Conservation (phyloP, 92 coral and sea anemone genomes). For the Phenganax marumi region DNA sequence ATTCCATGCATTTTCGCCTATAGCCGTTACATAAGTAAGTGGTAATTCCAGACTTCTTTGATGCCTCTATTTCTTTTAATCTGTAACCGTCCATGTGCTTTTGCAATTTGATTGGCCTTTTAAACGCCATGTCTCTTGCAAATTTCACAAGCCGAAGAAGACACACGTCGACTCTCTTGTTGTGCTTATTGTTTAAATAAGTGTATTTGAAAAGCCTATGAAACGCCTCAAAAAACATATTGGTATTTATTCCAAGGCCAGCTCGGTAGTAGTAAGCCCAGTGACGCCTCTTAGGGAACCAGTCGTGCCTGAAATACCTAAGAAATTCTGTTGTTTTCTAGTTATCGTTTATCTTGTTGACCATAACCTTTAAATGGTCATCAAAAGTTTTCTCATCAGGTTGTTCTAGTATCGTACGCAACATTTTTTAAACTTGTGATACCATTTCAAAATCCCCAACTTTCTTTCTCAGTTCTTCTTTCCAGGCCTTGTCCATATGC, state of each 20-base stretch:
- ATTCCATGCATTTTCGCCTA: slow-evolving; percentile 12
- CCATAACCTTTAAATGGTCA: slow-evolving; percentile 16
- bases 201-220: slow-evolving; percentile 37
- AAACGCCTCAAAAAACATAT: slow-evolving; percentile 59
- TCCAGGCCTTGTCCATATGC: slow-evolving; percentile 68
- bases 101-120: slow-evolving; percentile 45
- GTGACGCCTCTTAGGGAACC: slow-evolving; percentile 44
- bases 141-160: slow-evolving; percentile 43
- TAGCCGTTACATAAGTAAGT: not conserved
- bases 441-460: slow-evolving; percentile 15
- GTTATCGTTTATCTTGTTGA: slow-evolving; percentile 17
- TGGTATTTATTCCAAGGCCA: slow-evolving; percentile 47
- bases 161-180: slow-evolving; percentile 56
- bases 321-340: slow-evolving; percentile 17
- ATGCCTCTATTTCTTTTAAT: slow-evolving; percentile 42
- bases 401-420: slow-evolving; percentile 54
- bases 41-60: slow-evolving; percentile 26
- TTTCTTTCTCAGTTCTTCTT: slow-evolving; percentile 41
- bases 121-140: slow-evolving; percentile 34
- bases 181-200: slow-evolving; percentile 46
- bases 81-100: slow-evolving; percentile 37
- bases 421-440: slow-evolving; percentile 58
- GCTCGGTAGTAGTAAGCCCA: slow-evolving; percentile 51
- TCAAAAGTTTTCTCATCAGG: slow-evolving; percentile 46
- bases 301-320: slow-evolving; percentile 52